Base-by-base conservation (phyloP, 30 jellyfish, hydroid and myxozoan genomes). In the Phacellophora camtschatica region DNA sequence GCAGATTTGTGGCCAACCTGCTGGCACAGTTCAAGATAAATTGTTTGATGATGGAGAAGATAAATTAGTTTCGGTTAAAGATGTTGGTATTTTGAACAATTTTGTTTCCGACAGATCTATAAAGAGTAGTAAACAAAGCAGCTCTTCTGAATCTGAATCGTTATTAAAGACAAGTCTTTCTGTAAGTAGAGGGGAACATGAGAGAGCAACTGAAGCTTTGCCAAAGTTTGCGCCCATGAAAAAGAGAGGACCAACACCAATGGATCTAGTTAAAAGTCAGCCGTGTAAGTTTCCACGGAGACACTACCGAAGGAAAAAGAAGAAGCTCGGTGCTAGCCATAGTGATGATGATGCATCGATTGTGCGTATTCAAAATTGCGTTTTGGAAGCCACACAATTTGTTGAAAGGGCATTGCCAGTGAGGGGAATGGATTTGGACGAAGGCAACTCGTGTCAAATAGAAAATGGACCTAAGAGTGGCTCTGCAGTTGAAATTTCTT, bases 221-320 rank as follows among this genome's bases (percentile, higher is more conserved):
- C 37, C 65, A 69, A 71, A 65, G 58, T 80, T 31, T 34, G 56
- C 45, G 11, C 91, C 91, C 20, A 80, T 80, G 3, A 48, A 62
- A 22, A 80, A 67, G 69, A 80, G 55, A 36, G 50, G 25, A 56
- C 84, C 91, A 0, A 12, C 55, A 1, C 84, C 91, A 0, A 12
- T 41, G 2, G 89, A 35, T 31, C 74, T 74, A 10, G 73, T 49
- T 0, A 48, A 30, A 15, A 43, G 82, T 5, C 43, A 71, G 57
- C 89, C 62, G 33, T 46, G 81, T 20, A 35, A 42, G 45, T 43
- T 63, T 5, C 89, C 89, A n/a, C 80, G 72, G 8, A 59, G 82
- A 22, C 37, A 59, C 11, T 46, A 77, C 62, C 48, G 61, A 51
- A 50, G 23, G 37, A 59, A 27, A 70, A 45, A 43, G 63, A 76